phyloP scores from a whole-genome alignment of 1,140 invertebrate species.

The Microplitis demolitor region DNA sequence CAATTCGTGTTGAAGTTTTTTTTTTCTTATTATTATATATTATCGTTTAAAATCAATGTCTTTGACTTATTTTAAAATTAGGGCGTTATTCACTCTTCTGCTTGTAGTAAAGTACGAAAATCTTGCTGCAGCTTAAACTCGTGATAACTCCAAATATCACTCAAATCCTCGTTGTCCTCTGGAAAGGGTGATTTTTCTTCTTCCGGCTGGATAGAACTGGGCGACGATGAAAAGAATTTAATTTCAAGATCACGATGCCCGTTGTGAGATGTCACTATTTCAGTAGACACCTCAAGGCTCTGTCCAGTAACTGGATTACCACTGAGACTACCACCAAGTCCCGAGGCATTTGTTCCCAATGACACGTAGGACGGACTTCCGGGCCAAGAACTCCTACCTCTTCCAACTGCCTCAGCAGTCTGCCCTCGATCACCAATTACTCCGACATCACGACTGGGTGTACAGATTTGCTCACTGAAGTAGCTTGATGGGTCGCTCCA shows the following conservation, averaged over 20 bases:
- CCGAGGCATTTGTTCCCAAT: conserved; percentile 16
- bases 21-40: neutral
- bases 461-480: conserved; percentile 49
- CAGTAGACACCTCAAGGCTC: conserved; percentile 73
- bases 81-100: conserved; percentile 47
- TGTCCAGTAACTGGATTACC: conserved; percentile 34
- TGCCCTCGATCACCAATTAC: conserved; percentile 62
- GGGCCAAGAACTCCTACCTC: conserved; percentile 32
- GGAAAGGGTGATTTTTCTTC: conserved; percentile 37
- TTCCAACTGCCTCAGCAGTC: conserved; percentile 27
- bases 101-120: conserved; percentile 54
- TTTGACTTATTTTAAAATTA: neutral
- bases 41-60: neutral
- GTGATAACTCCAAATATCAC: conserved; percentile 59
- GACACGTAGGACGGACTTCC: conserved; percentile 25
- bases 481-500: conserved; percentile 67
- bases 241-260: conserved; percentile 79
- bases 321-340: conserved; percentile 5
- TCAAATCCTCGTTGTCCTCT: conserved; percentile 46
- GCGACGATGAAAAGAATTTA: conserved; percentile 72
- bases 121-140: conserved; percentile 57
- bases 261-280: conserved; percentile 77
- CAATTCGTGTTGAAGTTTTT: neutral
- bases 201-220: conserved; percentile 41
- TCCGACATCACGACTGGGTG: conserved; percentile 59